Conservation (phyloP, 2,888 invertebrate species). For the Eupeodes luniger region DNA sequence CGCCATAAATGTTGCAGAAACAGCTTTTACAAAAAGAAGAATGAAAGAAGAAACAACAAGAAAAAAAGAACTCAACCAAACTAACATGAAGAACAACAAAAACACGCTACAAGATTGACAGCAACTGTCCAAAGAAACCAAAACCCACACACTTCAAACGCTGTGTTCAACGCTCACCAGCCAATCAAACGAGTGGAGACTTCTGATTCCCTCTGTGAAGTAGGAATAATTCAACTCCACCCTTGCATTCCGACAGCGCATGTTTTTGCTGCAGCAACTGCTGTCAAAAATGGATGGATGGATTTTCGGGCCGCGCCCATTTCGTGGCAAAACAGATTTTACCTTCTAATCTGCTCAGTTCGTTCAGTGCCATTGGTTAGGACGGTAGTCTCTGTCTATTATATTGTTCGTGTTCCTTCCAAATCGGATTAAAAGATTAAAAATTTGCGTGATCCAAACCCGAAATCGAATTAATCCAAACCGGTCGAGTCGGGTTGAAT, state of each 20-base stretch:
- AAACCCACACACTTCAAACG: conserved; percentile 52
- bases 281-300: conserved; percentile 81
- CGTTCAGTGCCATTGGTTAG: conserved; percentile 84
- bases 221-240: conserved; percentile 78
- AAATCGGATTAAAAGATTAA: conserved; percentile 64
- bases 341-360: conserved; percentile 79
- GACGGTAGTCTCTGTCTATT: conserved; percentile 80
- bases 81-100: conserved; percentile 57
- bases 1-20: conserved; percentile 75
- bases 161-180: conserved; percentile 12
- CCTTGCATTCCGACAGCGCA: conserved; percentile 79
- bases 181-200: conserved; percentile 82
- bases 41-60: conserved; percentile 71
- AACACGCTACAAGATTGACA: conserved; percentile 67
- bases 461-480: conserved; percentile 15
- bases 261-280: conserved; percentile 72
- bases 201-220: conserved; percentile 52
- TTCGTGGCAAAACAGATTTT: conserved; percentile 41
- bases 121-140: conserved; percentile 50
- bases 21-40: conserved; percentile 38
- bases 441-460: conserved; percentile 27
- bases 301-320: conserved; percentile 71
- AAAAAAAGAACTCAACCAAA: conserved; percentile 55
- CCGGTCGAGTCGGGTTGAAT: conserved; percentile 11
- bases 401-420: conserved; percentile 28